These are phyloP conservation scores for Drosophila aldrichi DNA, from an alignment of 2,888 invertebrate species.

Conservation along the genomic window DNA sequence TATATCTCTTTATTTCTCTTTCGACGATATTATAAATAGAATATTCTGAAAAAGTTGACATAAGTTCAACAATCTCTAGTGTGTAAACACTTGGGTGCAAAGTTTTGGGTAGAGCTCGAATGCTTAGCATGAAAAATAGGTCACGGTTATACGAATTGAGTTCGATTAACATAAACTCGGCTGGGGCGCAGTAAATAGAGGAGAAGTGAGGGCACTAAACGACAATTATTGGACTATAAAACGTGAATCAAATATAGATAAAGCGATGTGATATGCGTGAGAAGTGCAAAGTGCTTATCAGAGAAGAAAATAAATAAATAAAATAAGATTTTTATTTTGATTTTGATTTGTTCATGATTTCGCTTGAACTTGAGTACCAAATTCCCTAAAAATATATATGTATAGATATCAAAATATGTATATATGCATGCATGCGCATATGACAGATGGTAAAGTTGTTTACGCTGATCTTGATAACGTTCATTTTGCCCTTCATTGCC, in stretches of 20 bases:
- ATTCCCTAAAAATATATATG: not conserved
- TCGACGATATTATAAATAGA: not conserved
- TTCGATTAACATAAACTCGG: not conserved
- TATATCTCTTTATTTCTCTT: no score
- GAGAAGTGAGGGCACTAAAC: not conserved
- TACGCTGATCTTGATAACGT: not conserved
- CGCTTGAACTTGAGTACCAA: not conserved
- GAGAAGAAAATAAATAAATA: not conserved
- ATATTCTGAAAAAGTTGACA: not conserved
- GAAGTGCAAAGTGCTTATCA: not conserved
- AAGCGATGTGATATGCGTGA: not conserved
- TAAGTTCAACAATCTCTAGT: conserved; percentile 2
- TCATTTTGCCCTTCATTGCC: not conserved
- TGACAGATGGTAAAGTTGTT: not conserved
- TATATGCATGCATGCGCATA: not conserved
- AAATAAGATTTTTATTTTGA: no score
- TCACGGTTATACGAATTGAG: conserved; percentile 8
- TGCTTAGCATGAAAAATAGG: conserved; percentile 6
- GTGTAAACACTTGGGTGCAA: not conserved
- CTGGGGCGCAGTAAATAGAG: not conserved
- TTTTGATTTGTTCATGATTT: not conserved
- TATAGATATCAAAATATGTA: not conserved
- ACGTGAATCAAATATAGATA: not conserved
- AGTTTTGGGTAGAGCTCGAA: not conserved
- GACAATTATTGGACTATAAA: not conserved